Evolutionary conservation across 1,140 invertebrate species (phyloP), one percentile per base, ranked within the genome.

Genomic region (Drosophila sechellia): DNA sequence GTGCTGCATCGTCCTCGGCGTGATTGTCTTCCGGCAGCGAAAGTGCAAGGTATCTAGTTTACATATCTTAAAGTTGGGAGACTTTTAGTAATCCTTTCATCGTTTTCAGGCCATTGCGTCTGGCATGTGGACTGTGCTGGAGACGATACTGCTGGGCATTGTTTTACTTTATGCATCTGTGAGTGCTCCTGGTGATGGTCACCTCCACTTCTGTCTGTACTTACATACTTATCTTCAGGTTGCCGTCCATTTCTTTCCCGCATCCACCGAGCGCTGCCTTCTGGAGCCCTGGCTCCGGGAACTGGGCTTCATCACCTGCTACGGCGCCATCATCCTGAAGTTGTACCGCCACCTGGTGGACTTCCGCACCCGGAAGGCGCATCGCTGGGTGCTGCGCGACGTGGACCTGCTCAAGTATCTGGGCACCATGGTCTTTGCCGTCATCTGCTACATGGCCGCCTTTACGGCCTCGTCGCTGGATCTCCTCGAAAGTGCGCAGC

Each of bases 111-210:
- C 96, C 48, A 96, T 97, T 81, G 96, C 96, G 20, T 95, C 95
- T 71, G 95, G 96, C 60, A 97, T 97, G 95, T 98, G 97, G 97
- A 96, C 96, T 35, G 95, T 98, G 59, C 93, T 98, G 86, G 97
- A 98, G 93, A 96, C 96, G 34, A 95, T 98, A 65, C 93, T 98
- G 48, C 85, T 97, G 20, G 97, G 97, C 79, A 96, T 97, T 71
- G 94, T 97, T 77, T 93, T 98, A 75, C 95, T 98, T 75, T 98
- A 98, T 93, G 94, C 94, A 66, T 96, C 97, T 86, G 97, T 98
- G 94, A 95, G 96, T 94, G 11, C 4, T 20, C 5, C 34, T 27
- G 13, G 4, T 11, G 0, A 0, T 3, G 8, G 13, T 13, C 20
- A 22, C 20, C 10, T 4, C 6, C 37, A 39, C n/a, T 15, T 12